Evolutionary conservation across 1,140 invertebrate species (phyloP), one percentile per base, ranked within the genome.

Genomic region (Nomia melanderi): DNA sequence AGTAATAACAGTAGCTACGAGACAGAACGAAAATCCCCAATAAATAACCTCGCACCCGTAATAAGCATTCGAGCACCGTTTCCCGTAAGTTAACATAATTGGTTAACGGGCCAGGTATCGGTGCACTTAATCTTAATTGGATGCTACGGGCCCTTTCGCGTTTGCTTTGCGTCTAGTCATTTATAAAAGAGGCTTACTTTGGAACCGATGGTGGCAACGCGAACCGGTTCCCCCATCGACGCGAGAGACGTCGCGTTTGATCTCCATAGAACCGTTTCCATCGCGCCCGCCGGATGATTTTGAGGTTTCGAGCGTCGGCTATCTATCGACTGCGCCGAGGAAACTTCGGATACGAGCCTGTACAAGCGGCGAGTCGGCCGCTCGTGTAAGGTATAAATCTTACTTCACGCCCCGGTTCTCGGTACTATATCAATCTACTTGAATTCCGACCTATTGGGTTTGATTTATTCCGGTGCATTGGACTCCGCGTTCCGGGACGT

Each of bases 101-200:
- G 72, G 63, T 66, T 66, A 75, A 75, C 53, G 50, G 72, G 23
- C 50, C 63, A n/a, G 56, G 36, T 57, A 75, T 75, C 72, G 50
- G 56, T n/a, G 63, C 72, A 33, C 27, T 75, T 75, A 75, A 75
- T 57, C 27, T 75, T 75, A 75, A 75, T 57, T 75, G 63, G 63
- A 75, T 29, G 27, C 29, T 56, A 31, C 53, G 65, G n/a, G 63
- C 27, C 50, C 72, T 57, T 75, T 66, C 63, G 63, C 50, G 50
- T 41, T 39, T 33, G 50, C 29, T 75, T 44, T 66, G 67, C 33
- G 53, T 44, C 63, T 47, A 33, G 63, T 57, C 72, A 57, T 75
- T 75, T 67, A 75, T 67, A 67, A 75, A 75, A 67, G 59, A 67
- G 65, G 63, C 63, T 75, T 57, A 41, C 36, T n/a, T n/a, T 23